A percentile compares a stretch with the other conserved stretches of the same genome.
Evolutionary conservation across 2,888 invertebrate species (phyloP).

Genomic region (Molanna angustata): DNA sequence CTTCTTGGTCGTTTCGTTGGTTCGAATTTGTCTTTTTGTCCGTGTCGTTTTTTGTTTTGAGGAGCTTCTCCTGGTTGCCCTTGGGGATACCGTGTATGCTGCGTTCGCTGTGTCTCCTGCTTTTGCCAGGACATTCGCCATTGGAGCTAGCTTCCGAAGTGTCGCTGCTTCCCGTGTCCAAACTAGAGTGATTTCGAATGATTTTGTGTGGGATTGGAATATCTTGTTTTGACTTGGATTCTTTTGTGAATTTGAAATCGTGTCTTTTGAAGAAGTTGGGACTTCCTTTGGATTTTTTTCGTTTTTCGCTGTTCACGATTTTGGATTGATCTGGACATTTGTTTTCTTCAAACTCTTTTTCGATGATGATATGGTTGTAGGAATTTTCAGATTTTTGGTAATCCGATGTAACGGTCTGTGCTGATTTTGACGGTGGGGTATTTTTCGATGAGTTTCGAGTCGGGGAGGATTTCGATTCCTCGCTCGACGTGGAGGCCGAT

Average conservation of each 20-base stretch:
- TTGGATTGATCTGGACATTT: neutral
- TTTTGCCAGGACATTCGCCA: neutral
- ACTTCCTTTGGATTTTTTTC: neutral
- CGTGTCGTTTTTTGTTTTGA: slow-evolving; percentile 24
- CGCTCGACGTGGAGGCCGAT: slow-evolving; percentile 39
- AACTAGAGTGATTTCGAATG: neutral
- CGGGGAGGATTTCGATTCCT: slow-evolving; percentile 42
- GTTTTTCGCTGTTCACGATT: slow-evolving; percentile 9
- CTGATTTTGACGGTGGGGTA: too few relatives aligned
- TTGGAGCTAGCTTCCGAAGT: neutral
- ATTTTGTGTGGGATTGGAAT: slow-evolving; percentile 8
- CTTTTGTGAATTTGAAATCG: neutral
- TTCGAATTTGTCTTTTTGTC: slow-evolving; percentile 4
- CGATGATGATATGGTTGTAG: neutral
- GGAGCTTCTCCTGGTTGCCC: slow-evolving; percentile 26
- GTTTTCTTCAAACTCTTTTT: neutral
- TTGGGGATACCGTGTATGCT: slow-evolving; percentile 13
- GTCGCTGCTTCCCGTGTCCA: neutral
- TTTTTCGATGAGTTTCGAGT: slow-evolving; percentile 41
- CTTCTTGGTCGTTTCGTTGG: slow-evolving; percentile 6
- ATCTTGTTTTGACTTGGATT: slow-evolving; percentile 7
- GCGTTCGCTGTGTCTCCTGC: neutral
- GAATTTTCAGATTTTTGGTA: neutral
- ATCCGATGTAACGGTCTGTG: neutral
- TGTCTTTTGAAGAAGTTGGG: neutral